Base-by-base conservation (phyloP, 64 coral and sea anemone genomes). In the Stylophora pistillata region DNA sequence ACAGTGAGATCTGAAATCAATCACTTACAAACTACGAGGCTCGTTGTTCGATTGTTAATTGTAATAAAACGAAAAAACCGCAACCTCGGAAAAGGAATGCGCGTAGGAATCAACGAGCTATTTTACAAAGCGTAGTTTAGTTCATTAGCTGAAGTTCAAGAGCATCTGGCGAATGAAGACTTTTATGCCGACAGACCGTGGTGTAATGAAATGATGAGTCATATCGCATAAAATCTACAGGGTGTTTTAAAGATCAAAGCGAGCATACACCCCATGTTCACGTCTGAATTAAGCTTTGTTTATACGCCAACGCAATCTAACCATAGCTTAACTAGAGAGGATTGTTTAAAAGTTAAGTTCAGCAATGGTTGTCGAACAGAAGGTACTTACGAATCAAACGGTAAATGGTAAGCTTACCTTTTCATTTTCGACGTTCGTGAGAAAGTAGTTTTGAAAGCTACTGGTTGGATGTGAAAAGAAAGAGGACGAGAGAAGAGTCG, bases 401-500 rank as follows among this genome's bases (percentile, higher is more conserved):
- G 69, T 12, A 41, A n/a, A 68, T 84, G n/a, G 20, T 69, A 69
- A 84, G 60, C 80, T 70, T 70, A 84, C 80, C 80, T 84, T 84
- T n/a, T 84, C 80, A 53, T 84, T 84, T 52, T 84, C 80, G 60
- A 62, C 80, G 61, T 68, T 84, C 23, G 80, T 69, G 60, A 69
- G 34, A 63, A 84, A 84, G 69, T 84, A 84, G 37, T 84, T 84
- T 18, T 84, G 80, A 62, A 69, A 84, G 20, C 65, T 84, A 53
- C 80, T 84, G 2, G 80, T 68, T 53, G 80, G 80, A 70, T 84
- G 80, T 7, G 80, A 84, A 63, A 84, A 83, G 4, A 69, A 84
- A 9, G 80, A 84, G 0, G 80, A 69, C 4, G 80, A 84, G 10
- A 84, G n/a, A 18, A 84, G 23, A 13, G 80, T 70, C 21, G 80